These are phyloP conservation scores for Nothocercus julius DNA, from an alignment of 2,113 vertebrate genomes.

Conservation along the genomic window DNA sequence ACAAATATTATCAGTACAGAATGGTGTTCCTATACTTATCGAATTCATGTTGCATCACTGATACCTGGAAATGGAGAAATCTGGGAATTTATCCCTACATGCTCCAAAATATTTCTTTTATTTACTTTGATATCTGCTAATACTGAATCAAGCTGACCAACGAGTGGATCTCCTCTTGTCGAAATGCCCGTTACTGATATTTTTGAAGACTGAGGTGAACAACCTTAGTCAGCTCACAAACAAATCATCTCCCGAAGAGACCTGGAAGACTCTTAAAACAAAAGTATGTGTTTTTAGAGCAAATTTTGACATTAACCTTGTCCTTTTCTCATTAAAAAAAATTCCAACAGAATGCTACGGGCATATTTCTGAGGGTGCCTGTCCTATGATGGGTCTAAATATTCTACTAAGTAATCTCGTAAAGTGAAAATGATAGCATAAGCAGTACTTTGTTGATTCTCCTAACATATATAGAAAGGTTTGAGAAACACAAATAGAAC, in stretches of 20 bases:
- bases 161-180: background rate
- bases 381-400: background rate
- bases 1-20: background rate
- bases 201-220: background rate
- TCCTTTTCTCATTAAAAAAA: background rate
- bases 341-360: background rate
- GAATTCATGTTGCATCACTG: background rate
- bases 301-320: background rate
- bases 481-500: background rate
- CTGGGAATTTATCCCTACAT: accelerated
- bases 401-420: background rate
- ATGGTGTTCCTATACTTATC: background rate
- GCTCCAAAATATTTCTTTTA: background rate
- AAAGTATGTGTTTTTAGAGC: background rate
- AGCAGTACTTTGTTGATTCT: background rate
- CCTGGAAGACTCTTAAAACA: background rate
- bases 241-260: background rate
- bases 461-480: background rate
- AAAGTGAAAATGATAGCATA: background rate
- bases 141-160: background rate
- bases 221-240: background rate
- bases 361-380: background rate
- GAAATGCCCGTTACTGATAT: background rate
- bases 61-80: background rate
- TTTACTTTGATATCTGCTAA: background rate